These are phyloP conservation scores for Drosophila algonquin DNA, from an alignment of 2,888 invertebrate species.

Conservation along the genomic window DNA sequence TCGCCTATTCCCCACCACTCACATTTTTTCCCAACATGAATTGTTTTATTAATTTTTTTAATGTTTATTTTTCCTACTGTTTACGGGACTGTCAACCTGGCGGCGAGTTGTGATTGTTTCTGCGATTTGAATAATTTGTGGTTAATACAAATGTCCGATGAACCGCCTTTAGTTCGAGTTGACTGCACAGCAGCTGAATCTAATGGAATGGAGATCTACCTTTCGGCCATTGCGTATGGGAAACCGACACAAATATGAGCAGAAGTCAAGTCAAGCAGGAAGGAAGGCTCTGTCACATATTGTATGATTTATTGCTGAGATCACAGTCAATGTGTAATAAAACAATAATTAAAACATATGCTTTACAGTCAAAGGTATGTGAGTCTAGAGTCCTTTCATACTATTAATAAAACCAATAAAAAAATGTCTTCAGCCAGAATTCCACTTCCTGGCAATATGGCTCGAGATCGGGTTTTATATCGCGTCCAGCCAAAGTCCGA, in stretches of 20 bases:
- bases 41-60: slow-evolving; percentile 41
- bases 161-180: slow-evolving; percentile 58
- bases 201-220: slow-evolving; percentile 40
- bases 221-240: slow-evolving; percentile 45
- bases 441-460: slow-evolving; percentile 30
- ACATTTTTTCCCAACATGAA: slow-evolving; percentile 10
- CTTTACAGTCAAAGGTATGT: slow-evolving; percentile 6
- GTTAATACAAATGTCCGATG: slow-evolving; percentile 33
- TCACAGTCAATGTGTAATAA: slow-evolving; percentile 10
- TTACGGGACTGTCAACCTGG: slow-evolving; percentile 62
- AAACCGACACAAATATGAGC: slow-evolving; percentile 6
- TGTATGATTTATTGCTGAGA: slow-evolving; percentile 1
- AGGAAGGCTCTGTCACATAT: slow-evolving; percentile 23
- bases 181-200: slow-evolving; percentile 59
- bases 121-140: slow-evolving; percentile 48
- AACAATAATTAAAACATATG: slow-evolving; percentile 13
- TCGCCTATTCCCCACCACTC: slow-evolving; percentile 10
- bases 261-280: slow-evolving; percentile 40
- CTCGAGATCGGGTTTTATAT: slow-evolving; percentile 15
- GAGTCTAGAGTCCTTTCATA: slow-evolving; percentile 14
- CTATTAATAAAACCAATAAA: slow-evolving; percentile 4
- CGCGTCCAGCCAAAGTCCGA: slow-evolving; percentile 21
- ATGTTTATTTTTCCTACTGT: slow-evolving; percentile 17
- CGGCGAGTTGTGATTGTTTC: slow-evolving; percentile 44
- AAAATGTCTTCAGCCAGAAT: not conserved